Conservation (phyloP, 2,888 invertebrate species). For the Netelia virgata region DNA sequence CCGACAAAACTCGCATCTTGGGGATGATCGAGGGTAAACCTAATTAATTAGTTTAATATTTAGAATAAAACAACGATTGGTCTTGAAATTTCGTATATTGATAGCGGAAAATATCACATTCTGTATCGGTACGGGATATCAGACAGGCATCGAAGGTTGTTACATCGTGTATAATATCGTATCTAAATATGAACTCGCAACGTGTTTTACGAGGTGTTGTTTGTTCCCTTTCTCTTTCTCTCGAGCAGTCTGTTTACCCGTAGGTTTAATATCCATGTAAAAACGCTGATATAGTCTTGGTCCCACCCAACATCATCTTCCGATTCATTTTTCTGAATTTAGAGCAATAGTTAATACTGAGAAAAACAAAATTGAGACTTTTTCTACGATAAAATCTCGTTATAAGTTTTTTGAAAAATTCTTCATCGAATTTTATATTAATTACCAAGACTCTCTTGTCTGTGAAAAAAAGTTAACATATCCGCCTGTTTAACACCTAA, state of each 20-base stretch:
- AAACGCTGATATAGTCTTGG: conserved; percentile 64
- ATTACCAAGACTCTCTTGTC: conserved; percentile 43
- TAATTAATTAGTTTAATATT: too few relatives aligned
- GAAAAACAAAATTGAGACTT: conserved; percentile 4
- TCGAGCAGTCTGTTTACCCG: conserved; percentile 40
- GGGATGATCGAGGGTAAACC: too few relatives aligned
- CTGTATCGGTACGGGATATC: conserved; percentile 69
- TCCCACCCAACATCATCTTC: conserved; percentile 45
- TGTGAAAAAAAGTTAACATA: conserved; percentile 22
- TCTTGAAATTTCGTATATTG: conserved; percentile 71
- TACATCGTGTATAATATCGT: conserved; percentile 48
- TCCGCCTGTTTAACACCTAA: conserved; percentile 43
- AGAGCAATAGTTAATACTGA: conserved; percentile 33
- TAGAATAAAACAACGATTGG: conserved; percentile 32
- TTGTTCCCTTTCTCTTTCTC: background rate
- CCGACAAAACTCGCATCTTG: too few relatives aligned
- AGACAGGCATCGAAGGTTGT: conserved; percentile 49
- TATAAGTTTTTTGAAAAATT: conserved; percentile 20
- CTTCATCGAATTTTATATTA: conserved; percentile 31
- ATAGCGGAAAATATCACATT: conserved; percentile 75
- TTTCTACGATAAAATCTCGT: background rate
- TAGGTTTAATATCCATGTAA: conserved; percentile 45
- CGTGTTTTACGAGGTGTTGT: background rate
- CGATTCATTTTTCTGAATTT: conserved; percentile 47
- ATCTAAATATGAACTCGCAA: conserved; percentile 32